A percentile compares a stretch with the other conserved stretches of the same genome.
Conservation (phyloP, 2,113 vertebrate species). For the Andinoacara biseriatus region DNA sequence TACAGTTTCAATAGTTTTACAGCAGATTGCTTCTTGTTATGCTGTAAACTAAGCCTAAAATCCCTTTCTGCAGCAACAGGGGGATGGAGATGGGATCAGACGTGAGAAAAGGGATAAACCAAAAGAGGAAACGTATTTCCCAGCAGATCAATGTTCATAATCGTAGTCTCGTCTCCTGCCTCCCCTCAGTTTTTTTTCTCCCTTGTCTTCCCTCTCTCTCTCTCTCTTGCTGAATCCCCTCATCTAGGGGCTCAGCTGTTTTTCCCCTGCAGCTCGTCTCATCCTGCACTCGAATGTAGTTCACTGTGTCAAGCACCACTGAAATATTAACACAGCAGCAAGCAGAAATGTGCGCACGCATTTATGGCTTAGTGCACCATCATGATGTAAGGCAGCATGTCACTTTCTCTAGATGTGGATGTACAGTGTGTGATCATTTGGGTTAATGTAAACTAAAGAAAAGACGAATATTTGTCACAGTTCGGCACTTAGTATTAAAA, state of each 20-base stretch:
- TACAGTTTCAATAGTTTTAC: slow-evolving; percentile 56
- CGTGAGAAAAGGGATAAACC: slow-evolving; percentile 43
- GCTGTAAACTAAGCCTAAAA: slow-evolving; percentile 62
- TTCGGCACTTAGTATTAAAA: not conserved
- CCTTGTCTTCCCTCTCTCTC: not conserved
- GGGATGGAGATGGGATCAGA: slow-evolving; percentile 17
- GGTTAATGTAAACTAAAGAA: not conserved
- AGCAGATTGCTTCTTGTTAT: slow-evolving; percentile 63
- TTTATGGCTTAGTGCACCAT: slow-evolving; percentile 28
- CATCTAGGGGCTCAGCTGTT: slow-evolving; percentile 22
- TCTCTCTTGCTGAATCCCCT: slow-evolving; percentile 20
- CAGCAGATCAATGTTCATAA: slow-evolving; percentile 33
- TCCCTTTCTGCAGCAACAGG: slow-evolving; percentile 25
- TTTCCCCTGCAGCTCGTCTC: slow-evolving; percentile 16
- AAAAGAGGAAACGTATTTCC: slow-evolving; percentile 40
- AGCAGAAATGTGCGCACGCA: slow-evolving; percentile 21
- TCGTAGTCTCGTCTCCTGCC: slow-evolving; percentile 9
- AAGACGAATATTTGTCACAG: not conserved
- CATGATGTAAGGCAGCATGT: slow-evolving; percentile 20
- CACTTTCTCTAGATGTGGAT: not conserved
- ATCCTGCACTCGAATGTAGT: slow-evolving; percentile 68
- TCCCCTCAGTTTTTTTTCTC: not conserved
- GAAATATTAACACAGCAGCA: slow-evolving; percentile 75
- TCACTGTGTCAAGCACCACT: slow-evolving; percentile 78
- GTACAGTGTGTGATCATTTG: not conserved